These are phyloP conservation scores for Notechis scutatus DNA, from an alignment of 2,113 vertebrate species.

Conservation along the genomic window DNA sequence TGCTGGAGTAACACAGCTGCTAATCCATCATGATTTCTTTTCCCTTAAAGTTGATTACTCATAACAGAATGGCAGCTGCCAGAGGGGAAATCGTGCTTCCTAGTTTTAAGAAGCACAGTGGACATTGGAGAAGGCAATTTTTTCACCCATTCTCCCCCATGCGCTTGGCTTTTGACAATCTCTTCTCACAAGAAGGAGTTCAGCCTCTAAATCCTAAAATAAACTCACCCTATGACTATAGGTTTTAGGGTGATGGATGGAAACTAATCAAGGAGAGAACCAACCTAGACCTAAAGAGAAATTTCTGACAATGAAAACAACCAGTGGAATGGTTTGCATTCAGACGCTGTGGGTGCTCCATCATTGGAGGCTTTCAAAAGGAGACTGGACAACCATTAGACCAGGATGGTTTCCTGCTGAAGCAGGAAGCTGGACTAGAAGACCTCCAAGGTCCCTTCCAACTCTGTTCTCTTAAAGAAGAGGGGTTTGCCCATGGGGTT, in stretches of 20 bases:
- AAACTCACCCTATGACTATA: neutral
- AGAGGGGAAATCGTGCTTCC: neutral
- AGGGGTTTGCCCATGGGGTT: neutral
- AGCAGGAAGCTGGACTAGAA: no score
- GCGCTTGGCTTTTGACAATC: constrained; percentile 6
- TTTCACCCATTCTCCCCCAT: neutral
- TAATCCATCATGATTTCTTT: neutral
- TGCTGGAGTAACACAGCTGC: accelerated
- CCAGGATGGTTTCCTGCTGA: no score
- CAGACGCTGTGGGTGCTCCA: no score
- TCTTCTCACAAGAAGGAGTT: neutral
- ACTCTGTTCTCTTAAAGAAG: no score
- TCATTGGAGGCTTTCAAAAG: no score
- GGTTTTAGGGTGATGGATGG: neutral
- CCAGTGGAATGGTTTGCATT: no score
- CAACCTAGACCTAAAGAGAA: no score
- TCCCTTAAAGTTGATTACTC: neutral
- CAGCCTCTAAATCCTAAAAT: neutral
- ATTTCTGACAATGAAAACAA: no score
- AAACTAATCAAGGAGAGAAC: no score
- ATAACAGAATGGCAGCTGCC: accelerated
- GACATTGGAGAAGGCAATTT: neutral
- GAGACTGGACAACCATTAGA: no score
- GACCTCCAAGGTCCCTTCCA: no score
- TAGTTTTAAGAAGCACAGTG: neutral